Percentiles rank a stretch among this genome's conserved stretches.
phyloP scores from a whole-genome alignment of 2,888 invertebrate genomes.

The Neoitamus cyanurus region DNA sequence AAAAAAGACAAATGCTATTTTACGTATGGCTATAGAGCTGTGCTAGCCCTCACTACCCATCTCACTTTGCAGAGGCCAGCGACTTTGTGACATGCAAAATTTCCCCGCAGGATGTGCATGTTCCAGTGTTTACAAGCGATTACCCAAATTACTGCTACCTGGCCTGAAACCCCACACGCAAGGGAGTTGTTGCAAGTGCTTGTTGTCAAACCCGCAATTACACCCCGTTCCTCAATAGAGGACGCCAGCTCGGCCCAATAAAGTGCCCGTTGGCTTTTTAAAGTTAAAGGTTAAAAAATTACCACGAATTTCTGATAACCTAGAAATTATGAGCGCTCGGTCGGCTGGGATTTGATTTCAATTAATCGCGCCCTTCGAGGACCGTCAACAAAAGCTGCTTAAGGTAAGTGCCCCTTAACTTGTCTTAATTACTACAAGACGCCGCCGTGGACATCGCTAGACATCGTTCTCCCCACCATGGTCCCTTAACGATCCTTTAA shows the following conservation, averaged over 20 bases:
- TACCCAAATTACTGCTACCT: background rate
- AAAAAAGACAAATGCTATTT: too few species aligned
- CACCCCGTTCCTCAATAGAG: background rate
- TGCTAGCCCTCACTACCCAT: background rate
- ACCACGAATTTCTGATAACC: background rate
- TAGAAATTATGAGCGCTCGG: background rate
- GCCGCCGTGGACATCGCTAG: background rate
- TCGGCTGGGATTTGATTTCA: slow-evolving; percentile 3
- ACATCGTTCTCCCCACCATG: background rate
- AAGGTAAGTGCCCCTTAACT: slow-evolving; percentile 17
- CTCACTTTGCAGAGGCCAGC: background rate
- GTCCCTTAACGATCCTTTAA: background rate
- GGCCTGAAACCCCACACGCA: background rate
- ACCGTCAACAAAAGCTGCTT: slow-evolving; percentile 37
- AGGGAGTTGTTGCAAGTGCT: background rate
- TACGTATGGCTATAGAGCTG: background rate
- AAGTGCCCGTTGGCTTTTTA: background rate
- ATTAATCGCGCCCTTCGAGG: slow-evolving; percentile 13
- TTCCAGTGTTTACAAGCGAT: background rate
- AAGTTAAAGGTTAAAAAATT: background rate
- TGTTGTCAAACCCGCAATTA: background rate
- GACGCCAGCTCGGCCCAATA: background rate
- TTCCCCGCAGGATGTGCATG: background rate
- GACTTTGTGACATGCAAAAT: background rate
- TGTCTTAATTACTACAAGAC: slow-evolving; percentile 20